Evolutionary conservation across 2,113 vertebrate genomes (phyloP), one percentile per base, ranked within the genome.

Genomic region (Sander lucioperca): DNA sequence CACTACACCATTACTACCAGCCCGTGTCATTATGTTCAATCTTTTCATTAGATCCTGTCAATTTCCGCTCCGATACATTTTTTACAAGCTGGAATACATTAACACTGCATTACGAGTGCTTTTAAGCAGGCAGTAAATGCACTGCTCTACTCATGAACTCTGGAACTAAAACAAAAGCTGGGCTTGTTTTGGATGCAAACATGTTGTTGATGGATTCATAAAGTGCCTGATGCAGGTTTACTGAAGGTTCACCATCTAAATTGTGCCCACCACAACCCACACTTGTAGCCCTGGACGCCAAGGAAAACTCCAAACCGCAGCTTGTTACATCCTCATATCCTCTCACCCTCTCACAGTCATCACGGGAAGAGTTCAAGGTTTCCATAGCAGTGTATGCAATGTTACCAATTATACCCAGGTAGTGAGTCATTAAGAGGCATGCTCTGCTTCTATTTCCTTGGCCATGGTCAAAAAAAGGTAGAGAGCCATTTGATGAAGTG

Each of bases 1-100:
- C 67, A 86, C 56, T 72, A 61, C 84, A 71, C 71, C 25, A 70
- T 77, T 67, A 79, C 64, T 77, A 77, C 83, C 80, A 83, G 83
- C 70, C 43, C 6, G 53, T 82, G 62, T 86, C 73, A 85, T 91
- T 88, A 84, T 64, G 57, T 33, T 70, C 81, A 87, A 74, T 82
- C 79, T 88, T 86, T 91, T 91, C 80, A 91, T 89, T 90, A 90
- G 27, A 85, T 68, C 74, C 82, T 76, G 69, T 80, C 91, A 86
- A 89, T 90, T 94, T 94, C 86, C 91, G 78, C 70, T 88, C 65
- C 30, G 72, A 88, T 88, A 79, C 85, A 77, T 87, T 88, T 43
- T 91, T 92, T 83, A 89, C 75, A 87, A 86, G 80, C 87, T 89
- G 92, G 88, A 84, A 88, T 88, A 77, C 81, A 93, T 92, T 89